Conservation (phyloP, 2,888 invertebrate species). For the Ametastegia equiseti region DNA sequence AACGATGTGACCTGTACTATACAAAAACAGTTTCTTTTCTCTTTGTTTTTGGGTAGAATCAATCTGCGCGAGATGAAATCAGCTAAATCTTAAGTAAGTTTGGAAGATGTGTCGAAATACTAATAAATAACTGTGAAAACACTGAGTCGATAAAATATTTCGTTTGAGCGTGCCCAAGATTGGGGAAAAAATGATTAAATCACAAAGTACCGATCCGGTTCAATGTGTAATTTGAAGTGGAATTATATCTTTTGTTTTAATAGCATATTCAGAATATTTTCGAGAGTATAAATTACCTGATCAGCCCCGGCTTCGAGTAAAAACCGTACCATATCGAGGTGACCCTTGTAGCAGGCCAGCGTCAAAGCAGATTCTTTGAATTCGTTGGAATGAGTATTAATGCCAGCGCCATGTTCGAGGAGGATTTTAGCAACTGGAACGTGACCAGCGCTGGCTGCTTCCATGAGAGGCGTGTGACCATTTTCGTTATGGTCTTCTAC, state of each 20-base stretch:
- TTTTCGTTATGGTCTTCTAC: constrained; percentile 99
- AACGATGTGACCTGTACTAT: background rate
- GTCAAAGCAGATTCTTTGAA: constrained; percentile 99
- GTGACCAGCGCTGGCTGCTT: constrained; percentile 97
- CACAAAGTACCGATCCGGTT: too few species aligned
- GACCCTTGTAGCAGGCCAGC: constrained; percentile 96
- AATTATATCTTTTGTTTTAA: too few species aligned
- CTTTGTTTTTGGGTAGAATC: background rate
- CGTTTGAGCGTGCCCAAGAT: background rate
- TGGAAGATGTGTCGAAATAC: background rate
- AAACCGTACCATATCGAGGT: constrained; percentile 98
- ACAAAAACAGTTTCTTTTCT: background rate
- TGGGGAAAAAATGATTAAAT: background rate
- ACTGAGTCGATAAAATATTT: background rate
- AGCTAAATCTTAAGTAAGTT: background rate
- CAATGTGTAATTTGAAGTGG: too few species aligned
- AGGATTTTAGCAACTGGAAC: constrained; percentile 95
- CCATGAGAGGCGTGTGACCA: constrained; percentile 99
- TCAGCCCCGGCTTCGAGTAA: constrained; percentile 97
- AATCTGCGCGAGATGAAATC: background rate
- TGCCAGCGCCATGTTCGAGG: constrained; percentile 95
- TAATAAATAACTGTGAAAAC: background rate
- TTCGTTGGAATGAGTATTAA: constrained; percentile 99
- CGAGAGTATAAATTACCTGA: constrained; percentile 72
- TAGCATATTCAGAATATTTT: too few species aligned